phyloP scores from a whole-genome alignment of 2,113 vertebrate species.

The Mormyrus iriodes region DNA sequence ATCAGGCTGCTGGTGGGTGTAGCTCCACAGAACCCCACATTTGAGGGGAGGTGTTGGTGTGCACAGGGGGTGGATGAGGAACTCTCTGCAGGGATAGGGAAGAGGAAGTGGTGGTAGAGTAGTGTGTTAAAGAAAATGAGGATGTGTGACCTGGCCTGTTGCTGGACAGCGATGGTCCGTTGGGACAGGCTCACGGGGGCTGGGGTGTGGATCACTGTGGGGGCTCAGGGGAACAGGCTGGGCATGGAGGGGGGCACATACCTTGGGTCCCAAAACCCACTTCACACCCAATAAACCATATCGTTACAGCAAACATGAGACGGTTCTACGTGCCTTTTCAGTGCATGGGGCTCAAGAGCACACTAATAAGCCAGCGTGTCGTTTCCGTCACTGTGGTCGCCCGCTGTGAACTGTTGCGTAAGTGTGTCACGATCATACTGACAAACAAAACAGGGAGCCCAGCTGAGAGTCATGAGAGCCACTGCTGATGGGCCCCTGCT shows the following conservation, averaged over 20 bases:
- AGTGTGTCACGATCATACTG: background rate
- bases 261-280: background rate
- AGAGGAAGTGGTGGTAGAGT: background rate
- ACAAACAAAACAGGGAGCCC: background rate
- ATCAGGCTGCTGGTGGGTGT: background rate
- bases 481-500: background rate
- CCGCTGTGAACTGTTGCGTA: background rate
- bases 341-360: background rate
- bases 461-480: background rate
- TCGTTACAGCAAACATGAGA: background rate
- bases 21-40: background rate
- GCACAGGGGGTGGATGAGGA: background rate
- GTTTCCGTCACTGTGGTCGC: background rate
- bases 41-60: background rate
- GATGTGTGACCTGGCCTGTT: background rate
- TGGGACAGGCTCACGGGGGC: background rate
- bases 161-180: background rate
- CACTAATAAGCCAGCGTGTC: background rate
- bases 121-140: slow-evolving; percentile 7
- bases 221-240: background rate
- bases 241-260: background rate
- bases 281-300: background rate
- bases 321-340: background rate
- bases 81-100: background rate
- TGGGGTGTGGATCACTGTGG: background rate